Base-by-base conservation (phyloP, 2,113 vertebrate genomes). In the Paradoxurus hermaphroditus region DNA sequence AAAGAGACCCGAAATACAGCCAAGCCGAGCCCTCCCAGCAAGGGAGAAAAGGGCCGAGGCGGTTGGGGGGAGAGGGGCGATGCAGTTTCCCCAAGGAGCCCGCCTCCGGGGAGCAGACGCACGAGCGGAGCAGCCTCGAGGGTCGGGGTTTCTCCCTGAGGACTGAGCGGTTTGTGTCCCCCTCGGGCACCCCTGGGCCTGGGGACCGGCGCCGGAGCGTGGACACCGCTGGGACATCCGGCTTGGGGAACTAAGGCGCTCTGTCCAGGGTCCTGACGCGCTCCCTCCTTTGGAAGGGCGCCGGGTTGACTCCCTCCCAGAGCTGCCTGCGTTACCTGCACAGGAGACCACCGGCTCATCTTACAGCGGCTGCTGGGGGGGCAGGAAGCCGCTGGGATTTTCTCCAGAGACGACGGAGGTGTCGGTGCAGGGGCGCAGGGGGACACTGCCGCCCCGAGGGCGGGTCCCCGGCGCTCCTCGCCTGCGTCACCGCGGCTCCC, bases 371-470 rank as follows among this genome's bases (percentile, higher is more conserved):
- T 73, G 39, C 70, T 41, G 70, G 21, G 25, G 70, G 70, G 70
- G 23, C 36, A 6, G 23, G 12, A 27, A 25, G 3, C 70, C 3
- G 25, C 0, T 59, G 56, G 12, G 3, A 44, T 3, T 7, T 1
- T 67, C 63, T 67, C 41, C 39, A 29, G 39, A 72, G 51, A 21
- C 21, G 36, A 23, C 25, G 39, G 39, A 41, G 70, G 39, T 25
- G 70, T 12, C 9, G 70, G 11, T 12, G 3, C 13, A 7, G 72
- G 25, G 6, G 1, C 39, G 15, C 6, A 15, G 23, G 23, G 23
- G 21, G 12, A 72, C 72, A 12, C 70, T 25, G 36, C 21, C 0
- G 19, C 68, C 21, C 36, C 1, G 10, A 72, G 19, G 19, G 9
- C 10, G 4, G 68, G 19, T 39, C 68, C 68, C 68, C n/a, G 12